phyloP scores from a whole-genome alignment of 2,888 invertebrate genomes.

The Drosophila ezoana region DNA sequence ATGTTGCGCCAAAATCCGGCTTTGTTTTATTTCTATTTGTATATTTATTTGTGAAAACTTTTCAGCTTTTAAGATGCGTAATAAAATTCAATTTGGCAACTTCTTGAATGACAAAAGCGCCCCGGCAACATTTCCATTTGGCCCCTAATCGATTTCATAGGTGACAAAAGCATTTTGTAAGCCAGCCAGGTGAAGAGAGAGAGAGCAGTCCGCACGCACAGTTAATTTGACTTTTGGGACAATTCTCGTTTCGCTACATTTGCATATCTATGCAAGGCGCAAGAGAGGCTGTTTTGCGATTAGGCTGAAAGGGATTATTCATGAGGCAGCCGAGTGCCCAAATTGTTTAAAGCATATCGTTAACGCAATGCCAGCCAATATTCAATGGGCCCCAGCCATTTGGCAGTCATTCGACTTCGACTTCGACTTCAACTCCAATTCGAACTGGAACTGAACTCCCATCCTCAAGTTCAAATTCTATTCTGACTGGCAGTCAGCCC shows the following conservation, averaged over 20 bases:
- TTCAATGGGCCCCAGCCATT: constrained; percentile 35
- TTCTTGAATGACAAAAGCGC: constrained; percentile 17
- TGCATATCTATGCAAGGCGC: constrained; percentile 60
- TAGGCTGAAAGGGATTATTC: constrained; percentile 69
- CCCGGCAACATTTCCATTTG: constrained; percentile 26
- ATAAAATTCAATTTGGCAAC: constrained; percentile 71
- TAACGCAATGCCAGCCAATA: constrained; percentile 54
- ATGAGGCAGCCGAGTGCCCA: constrained; percentile 56
- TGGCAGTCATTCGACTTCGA: constrained; percentile 25
- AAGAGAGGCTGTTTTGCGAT: constrained; percentile 30
- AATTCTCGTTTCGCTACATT: constrained; percentile 41
- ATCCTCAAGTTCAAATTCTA: constrained; percentile 1
- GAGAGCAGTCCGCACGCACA: background rate
- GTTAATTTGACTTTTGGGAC: constrained; percentile 60
- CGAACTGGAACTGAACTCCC: background rate
- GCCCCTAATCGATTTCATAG: constrained; percentile 73
- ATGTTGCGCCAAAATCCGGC: constrained; percentile 54
- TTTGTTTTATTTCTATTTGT: constrained; percentile 64
- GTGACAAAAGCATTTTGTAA: constrained; percentile 63
- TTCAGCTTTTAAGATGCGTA: constrained; percentile 66
- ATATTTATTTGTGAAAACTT: constrained; percentile 47
- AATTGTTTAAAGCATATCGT: constrained; percentile 53
- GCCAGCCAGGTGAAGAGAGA: background rate
- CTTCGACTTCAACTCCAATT: background rate
- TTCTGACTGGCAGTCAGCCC: constrained; percentile 14